Conservation (phyloP, 64 coral and sea anemone genomes). For the Exaiptasia diaphana region DNA sequence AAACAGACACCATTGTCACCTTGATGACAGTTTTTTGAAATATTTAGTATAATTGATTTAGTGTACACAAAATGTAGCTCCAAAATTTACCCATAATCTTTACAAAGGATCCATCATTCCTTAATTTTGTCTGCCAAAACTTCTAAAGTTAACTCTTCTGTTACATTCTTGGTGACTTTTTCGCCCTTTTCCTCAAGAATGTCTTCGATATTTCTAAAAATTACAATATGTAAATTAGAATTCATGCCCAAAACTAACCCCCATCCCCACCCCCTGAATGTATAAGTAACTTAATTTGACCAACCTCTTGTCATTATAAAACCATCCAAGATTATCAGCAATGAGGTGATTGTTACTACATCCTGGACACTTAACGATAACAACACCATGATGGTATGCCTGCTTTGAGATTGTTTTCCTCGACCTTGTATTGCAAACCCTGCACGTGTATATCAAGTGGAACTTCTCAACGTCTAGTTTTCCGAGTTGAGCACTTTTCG, state of each 20-base stretch:
- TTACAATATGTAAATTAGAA: not conserved
- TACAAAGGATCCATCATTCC: too few species aligned
- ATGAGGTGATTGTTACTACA: slow-evolving; percentile 90
- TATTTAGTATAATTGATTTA: too few species aligned
- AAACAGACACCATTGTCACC: too few species aligned
- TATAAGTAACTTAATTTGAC: too few species aligned
- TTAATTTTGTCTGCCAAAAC: not conserved
- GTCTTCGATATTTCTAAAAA: slow-evolving; percentile 91
- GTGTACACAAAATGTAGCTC: too few species aligned
- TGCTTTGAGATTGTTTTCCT: slow-evolving; percentile 76
- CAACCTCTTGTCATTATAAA: slow-evolving; percentile 90
- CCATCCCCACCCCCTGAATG: too few species aligned
- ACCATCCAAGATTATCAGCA: slow-evolving; percentile 90
- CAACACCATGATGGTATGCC: slow-evolving; percentile 86
- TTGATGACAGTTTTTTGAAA: too few species aligned
- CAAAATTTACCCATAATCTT: too few species aligned
- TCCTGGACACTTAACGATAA: slow-evolving; percentile 88
- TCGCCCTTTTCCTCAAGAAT: slow-evolving; percentile 87
- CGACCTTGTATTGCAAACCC: slow-evolving; percentile 77
- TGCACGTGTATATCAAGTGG: slow-evolving; percentile 86
- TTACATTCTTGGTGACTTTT: slow-evolving; percentile 32
- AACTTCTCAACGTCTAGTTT: slow-evolving; percentile 57
- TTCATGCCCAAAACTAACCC: not conserved
- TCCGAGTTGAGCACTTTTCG: slow-evolving; percentile 20
- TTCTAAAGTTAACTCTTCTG: not conserved